Conservation (phyloP, 2,113 vertebrate species). For the Hepsetus odoe region DNA sequence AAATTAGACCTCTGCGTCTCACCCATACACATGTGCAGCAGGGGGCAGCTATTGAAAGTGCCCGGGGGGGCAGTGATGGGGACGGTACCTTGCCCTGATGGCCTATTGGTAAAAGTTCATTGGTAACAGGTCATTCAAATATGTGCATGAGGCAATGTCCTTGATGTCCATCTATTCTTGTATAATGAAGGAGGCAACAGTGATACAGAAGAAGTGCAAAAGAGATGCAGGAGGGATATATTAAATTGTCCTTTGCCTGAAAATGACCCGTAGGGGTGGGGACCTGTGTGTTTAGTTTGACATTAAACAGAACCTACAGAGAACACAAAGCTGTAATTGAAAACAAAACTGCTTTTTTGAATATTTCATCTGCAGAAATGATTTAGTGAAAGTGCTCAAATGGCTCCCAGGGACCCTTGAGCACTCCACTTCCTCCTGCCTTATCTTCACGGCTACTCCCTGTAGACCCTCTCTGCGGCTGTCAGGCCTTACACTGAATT, state of each 20-base stretch:
- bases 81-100: no score
- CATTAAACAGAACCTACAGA: conserved; percentile 50
- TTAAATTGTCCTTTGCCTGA: conserved; percentile 2
- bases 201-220: background rate
- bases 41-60: no score
- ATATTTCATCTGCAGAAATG: conserved; percentile 56
- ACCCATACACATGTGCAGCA: no score
- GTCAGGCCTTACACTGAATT: conserved; percentile 39
- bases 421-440: conserved; percentile 48
- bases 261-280: background rate
- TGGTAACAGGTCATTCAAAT: no score
- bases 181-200: conserved; percentile 1
- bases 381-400: conserved; percentile 49
- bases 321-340: conserved; percentile 42
- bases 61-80: no score
- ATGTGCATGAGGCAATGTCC: background rate
- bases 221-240: background rate
- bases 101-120: no score
- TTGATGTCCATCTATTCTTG: background rate
- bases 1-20: no score
- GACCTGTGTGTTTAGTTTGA: conserved; percentile 35
- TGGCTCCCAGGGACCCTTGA: conserved; percentile 46
- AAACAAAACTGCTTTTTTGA: conserved; percentile 48
- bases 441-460: conserved; percentile 49
- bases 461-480: conserved; percentile 31